phyloP scores from a whole-genome alignment of 2,888 invertebrate species.

The Willowsia nigromaculata region DNA sequence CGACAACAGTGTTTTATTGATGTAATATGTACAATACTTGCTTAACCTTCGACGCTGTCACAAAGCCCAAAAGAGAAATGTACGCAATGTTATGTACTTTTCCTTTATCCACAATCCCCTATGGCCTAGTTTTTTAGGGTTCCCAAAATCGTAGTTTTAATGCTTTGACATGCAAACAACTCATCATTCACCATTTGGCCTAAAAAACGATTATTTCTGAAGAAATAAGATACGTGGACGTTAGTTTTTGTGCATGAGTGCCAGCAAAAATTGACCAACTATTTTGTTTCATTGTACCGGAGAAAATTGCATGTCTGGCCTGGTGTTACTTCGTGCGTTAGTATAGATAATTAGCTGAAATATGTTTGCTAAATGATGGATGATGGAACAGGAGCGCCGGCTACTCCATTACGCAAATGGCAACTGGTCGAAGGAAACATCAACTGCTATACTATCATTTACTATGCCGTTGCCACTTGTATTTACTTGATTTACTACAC shows the following conservation, averaged over 20 bases:
- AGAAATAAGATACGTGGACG: slow-evolving; percentile 23
- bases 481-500: no score
- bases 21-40: no score
- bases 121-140: slow-evolving; percentile 24
- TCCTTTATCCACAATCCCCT: neutral
- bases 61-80: no score
- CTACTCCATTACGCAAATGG: slow-evolving; percentile 23
- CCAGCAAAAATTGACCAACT: slow-evolving; percentile 4
- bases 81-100: neutral
- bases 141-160: neutral
- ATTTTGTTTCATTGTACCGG: neutral
- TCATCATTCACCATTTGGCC: slow-evolving; percentile 23
- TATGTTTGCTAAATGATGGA: neutral
- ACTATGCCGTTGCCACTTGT: no score
- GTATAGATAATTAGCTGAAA: slow-evolving; percentile 38
- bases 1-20: no score
- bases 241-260: neutral
- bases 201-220: slow-evolving; percentile 19
- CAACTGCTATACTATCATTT: no score
- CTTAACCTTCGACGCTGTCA: no score
- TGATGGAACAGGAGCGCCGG: neutral
- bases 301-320: slow-evolving; percentile 18
- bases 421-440: no score
- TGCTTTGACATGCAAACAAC: slow-evolving; percentile 56
- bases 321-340: neutral